Conservation (phyloP, 1,140 invertebrate species). For the Chrysoperla carnea region DNA sequence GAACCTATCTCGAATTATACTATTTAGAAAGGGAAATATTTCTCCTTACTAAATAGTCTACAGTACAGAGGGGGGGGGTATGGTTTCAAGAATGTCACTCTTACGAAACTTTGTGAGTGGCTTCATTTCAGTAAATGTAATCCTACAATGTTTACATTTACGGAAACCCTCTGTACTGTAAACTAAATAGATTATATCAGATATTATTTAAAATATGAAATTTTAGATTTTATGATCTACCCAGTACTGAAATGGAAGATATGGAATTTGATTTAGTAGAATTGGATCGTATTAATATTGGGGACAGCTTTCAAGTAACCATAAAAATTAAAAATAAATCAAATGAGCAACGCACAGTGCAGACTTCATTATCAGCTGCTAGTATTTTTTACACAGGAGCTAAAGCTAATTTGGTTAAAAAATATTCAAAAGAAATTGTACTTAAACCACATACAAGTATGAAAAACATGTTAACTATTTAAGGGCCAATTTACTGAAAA, state of each 20-base stretch:
- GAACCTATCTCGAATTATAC: too few relatives aligned
- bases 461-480: conserved; percentile 8
- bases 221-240: conserved; percentile 36
- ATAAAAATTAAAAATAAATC: conserved; percentile 49
- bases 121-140: too few relatives aligned
- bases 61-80: too few relatives aligned
- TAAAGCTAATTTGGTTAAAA: conserved; percentile 45
- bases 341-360: conserved; percentile 29
- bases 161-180: too few relatives aligned
- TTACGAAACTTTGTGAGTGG: too few relatives aligned
- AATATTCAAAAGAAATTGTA: conserved; percentile 39
- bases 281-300: conserved; percentile 46
- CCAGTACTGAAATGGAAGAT: conserved; percentile 35
- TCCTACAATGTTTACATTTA: too few relatives aligned
- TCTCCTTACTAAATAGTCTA: too few relatives aligned
- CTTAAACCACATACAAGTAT: conserved; percentile 36
- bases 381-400: conserved; percentile 67
- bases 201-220: neutral
- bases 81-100: too few relatives aligned
- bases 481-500: neutral
- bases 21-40: too few relatives aligned
- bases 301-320: conserved; percentile 42
- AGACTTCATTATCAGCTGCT: conserved; percentile 39
- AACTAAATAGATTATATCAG: too few relatives aligned
- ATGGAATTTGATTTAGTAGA: conserved; percentile 49